phyloP scores from a whole-genome alignment of 2,888 invertebrate species.

The Agrenia bidenticulata region DNA sequence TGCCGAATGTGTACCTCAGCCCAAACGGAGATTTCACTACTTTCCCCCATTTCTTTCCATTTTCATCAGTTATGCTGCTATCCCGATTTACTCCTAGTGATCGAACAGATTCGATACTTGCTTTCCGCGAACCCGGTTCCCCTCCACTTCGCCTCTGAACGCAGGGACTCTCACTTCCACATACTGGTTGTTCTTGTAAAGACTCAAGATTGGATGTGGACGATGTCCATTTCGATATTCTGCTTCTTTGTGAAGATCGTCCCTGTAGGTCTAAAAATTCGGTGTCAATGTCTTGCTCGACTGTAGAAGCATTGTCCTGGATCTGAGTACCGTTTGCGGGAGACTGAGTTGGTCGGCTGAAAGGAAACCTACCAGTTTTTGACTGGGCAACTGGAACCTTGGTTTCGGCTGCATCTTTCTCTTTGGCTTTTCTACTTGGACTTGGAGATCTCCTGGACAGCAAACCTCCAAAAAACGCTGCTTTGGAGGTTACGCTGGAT shows the following conservation, averaged over 20 bases:
- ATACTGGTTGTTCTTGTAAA: slow-evolving; percentile 44
- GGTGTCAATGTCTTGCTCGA: slow-evolving; percentile 55
- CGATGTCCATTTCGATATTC: slow-evolving; percentile 49
- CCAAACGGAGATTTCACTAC: slow-evolving; percentile 53
- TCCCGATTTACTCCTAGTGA: slow-evolving; percentile 25
- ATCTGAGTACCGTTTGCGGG: neutral
- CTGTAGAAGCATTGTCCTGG: slow-evolving; percentile 11
- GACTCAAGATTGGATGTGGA: slow-evolving; percentile 47
- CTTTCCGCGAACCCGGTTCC: slow-evolving; percentile 23
- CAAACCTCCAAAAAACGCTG: slow-evolving; percentile 51
- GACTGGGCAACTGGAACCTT: slow-evolving; percentile 35
- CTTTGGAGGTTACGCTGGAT: slow-evolving; percentile 50
- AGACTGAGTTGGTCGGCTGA: slow-evolving; percentile 26
- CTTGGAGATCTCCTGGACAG: slow-evolving; percentile 50
- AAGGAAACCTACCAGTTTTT: slow-evolving; percentile 47
- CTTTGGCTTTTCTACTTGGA: slow-evolving; percentile 45
- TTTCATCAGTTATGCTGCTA: slow-evolving; percentile 28
- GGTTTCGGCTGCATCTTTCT: slow-evolving; percentile 40
- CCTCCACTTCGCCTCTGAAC: slow-evolving; percentile 44
- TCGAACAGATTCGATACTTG: slow-evolving; percentile 7
- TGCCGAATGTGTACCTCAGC: slow-evolving; percentile 51
- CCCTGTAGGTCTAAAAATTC: slow-evolving; percentile 72
- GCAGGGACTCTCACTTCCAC: slow-evolving; percentile 48
- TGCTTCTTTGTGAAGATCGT: slow-evolving; percentile 65
- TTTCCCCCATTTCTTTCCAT: slow-evolving; percentile 51